These are phyloP conservation scores for Trypoxylus dichotomus DNA, from an alignment of 1,140 invertebrate genomes.

Conservation along the genomic window DNA sequence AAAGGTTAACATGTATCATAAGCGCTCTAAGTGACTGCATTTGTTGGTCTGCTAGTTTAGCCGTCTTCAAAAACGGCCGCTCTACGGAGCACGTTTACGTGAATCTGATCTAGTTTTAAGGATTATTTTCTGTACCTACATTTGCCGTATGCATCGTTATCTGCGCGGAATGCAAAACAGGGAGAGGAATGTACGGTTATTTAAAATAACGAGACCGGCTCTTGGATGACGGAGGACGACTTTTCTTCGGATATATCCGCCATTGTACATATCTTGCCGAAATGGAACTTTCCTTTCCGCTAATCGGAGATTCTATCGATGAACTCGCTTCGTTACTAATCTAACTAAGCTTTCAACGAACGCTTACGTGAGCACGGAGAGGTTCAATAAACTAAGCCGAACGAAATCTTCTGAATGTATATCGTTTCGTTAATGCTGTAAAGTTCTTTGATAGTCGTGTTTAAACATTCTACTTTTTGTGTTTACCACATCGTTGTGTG, in stretches of 20 bases:
- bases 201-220: slow-evolving; percentile 4
- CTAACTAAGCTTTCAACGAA: neutral
- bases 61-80: slow-evolving; percentile 6
- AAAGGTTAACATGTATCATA: slow-evolving; percentile 22
- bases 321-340: neutral
- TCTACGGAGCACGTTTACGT: slow-evolving; percentile 9
- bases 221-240: neutral
- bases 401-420: neutral
- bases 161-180: slow-evolving; percentile 8
- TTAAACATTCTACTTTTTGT: neutral
- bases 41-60: neutral
- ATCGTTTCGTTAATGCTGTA: neutral
- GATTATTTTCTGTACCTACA: slow-evolving; percentile 1
- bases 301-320: neutral
- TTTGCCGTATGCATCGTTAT: neutral
- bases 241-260: neutral
- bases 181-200: slow-evolving; percentile 10
- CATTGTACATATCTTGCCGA: neutral
- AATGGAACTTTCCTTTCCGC: neutral
- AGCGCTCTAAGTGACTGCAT: slow-evolving; percentile 1
- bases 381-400: neutral
- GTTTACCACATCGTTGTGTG: neutral
- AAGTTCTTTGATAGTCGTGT: neutral
- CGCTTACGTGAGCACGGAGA: neutral
- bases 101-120: slow-evolving; percentile 24